Percentiles rank a stretch among this genome's conserved stretches.
Conservation (phyloP, 2,797 vertebrate genomes). For the Luscinia megarhynchos region DNA sequence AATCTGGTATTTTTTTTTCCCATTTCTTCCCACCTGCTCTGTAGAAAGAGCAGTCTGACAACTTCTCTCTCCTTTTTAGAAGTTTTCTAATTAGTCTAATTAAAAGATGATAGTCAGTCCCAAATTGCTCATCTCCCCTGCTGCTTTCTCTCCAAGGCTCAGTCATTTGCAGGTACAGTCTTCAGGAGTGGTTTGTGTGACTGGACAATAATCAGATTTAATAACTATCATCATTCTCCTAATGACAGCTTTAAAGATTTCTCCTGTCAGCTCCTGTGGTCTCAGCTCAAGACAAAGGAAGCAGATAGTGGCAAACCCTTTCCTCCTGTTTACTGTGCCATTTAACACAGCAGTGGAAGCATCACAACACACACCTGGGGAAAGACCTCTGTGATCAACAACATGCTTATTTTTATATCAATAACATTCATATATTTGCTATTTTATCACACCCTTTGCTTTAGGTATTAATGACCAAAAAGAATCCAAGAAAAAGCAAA, state of each 20-base stretch:
- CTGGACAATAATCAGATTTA: neutral
- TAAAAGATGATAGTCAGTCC: neutral
- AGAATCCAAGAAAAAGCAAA: neutral
- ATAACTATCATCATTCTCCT: neutral
- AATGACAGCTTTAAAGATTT: neutral
- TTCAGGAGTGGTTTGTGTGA: neutral
- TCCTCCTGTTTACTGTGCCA: neutral
- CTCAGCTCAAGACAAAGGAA: neutral
- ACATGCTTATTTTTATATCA: neutral
- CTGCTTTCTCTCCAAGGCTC: neutral
- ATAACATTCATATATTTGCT: too few relatives aligned
- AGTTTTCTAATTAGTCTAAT: slow-evolving; percentile 7
- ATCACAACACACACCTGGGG: neutral
- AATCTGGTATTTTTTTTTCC: slow-evolving; percentile 3
- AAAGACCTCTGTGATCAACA: neutral
- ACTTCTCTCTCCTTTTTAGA: neutral
- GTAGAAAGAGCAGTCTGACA: slow-evolving; percentile 23
- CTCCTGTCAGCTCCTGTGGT: neutral
- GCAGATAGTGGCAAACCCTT: neutral
- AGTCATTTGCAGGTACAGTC: neutral
- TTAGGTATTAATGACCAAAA: neutral
- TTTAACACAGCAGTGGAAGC: neutral
- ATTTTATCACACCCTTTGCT: neutral
- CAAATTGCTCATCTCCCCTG: neutral
- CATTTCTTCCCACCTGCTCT: neutral